A percentile compares a stretch with the other conserved stretches of the same genome.
Evolutionary conservation across 2,797 vertebrate genomes (phyloP).

Genomic region (Tympanoctomys barrerae): DNA sequence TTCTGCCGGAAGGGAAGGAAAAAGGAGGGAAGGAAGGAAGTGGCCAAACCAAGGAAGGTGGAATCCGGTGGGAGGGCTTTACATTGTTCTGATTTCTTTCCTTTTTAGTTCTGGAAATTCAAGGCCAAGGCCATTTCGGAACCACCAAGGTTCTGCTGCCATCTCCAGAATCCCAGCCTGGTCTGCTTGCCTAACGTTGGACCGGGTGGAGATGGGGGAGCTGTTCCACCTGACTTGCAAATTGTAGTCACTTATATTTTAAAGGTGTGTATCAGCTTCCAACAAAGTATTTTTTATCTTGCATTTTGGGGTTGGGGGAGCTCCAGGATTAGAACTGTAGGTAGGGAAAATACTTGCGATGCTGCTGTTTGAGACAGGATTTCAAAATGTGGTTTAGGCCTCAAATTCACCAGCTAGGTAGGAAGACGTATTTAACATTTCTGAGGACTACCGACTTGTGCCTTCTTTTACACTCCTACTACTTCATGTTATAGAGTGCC

Average conservation of each 20-base stretch:
- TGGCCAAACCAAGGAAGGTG: slow-evolving; percentile 80
- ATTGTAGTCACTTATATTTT: neutral
- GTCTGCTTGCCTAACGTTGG: neutral
- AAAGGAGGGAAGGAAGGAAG: slow-evolving; percentile 85
- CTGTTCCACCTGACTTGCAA: neutral
- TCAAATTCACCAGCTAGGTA: neutral
- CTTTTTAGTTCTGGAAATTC: slow-evolving; percentile 63
- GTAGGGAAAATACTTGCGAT: neutral
- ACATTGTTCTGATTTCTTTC: slow-evolving; percentile 79
- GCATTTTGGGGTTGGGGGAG: neutral
- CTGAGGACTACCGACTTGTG: neutral
- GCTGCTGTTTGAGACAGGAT: neutral
- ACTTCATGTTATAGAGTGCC: neutral
- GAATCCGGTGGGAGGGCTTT: slow-evolving; percentile 51
- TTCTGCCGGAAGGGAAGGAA: slow-evolving; percentile 85
- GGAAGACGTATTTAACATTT: slow-evolving; percentile 7
- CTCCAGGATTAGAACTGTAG: neutral
- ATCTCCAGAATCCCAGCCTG: neutral
- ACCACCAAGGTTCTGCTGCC: slow-evolving; percentile 11
- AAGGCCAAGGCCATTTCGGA: slow-evolving; percentile 77
- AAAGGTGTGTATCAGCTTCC: neutral
- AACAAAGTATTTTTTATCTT: slow-evolving; percentile 38
- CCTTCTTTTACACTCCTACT: neutral
- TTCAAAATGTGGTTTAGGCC: neutral
- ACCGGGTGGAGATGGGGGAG: neutral